Evolutionary conservation across 37 sponge, comb jelly and placozoan species (phyloP).

Genomic region (Aplysina aerophoba): DNA sequence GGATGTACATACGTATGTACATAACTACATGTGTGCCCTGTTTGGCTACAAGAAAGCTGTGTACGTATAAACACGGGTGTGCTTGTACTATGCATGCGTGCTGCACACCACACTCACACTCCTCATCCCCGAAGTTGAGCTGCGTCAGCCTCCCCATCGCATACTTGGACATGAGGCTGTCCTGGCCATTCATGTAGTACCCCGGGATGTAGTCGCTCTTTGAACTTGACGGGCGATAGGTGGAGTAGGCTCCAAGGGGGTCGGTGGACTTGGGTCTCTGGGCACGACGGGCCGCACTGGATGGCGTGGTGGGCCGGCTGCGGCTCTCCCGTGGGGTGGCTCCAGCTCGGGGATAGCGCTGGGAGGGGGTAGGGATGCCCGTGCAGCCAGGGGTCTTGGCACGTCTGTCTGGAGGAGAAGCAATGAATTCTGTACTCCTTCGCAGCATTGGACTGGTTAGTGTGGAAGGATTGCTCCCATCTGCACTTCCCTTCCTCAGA

Average conservation of each 20-base stretch:
- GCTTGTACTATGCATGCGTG: no score
- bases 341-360: background rate
- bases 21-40: no score
- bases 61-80: no score
- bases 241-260: background rate
- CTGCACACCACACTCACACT: background rate
- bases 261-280: constrained; percentile 22
- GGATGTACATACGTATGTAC: background rate
- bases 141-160: constrained; percentile 28
- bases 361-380: constrained; percentile 10
- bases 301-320: constrained; percentile 15
- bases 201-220: constrained; percentile 30
- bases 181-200: constrained; percentile 13
- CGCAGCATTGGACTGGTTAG: background rate
- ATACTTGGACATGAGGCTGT: constrained; percentile 15
- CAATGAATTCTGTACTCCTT: constrained; percentile 1
- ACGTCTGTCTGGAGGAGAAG: constrained; percentile 6
- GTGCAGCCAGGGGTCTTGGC: constrained; percentile 27
- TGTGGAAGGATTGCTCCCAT: background rate
- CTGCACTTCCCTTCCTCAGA: background rate
- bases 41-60: no score
- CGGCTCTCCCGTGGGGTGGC: background rate
- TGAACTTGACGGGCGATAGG: background rate
- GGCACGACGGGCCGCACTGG: background rate
- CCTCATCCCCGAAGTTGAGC: constrained; percentile 18